Conservation (phyloP, 2,888 invertebrate genomes). For the Acanthosepion pharaonis region DNA sequence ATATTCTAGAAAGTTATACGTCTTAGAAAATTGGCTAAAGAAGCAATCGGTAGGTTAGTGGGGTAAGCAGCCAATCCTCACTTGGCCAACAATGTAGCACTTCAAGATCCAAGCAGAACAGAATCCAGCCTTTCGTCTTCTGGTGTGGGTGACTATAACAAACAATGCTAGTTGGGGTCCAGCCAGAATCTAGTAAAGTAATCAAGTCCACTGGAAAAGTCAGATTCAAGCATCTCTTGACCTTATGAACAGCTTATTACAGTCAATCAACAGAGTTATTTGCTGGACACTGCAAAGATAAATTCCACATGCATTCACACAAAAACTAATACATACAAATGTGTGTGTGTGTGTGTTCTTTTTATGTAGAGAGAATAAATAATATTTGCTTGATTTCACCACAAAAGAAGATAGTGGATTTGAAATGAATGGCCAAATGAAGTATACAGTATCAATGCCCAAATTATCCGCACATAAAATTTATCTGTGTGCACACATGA, state of each 20-base stretch:
- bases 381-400: too few species aligned
- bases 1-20: not conserved
- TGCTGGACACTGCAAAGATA: too few species aligned
- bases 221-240: not conserved
- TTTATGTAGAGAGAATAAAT: too few species aligned
- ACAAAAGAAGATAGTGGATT: too few species aligned
- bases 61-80: not conserved
- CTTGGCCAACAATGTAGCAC: not conserved
- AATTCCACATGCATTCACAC: too few species aligned
- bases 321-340: too few species aligned
- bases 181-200: not conserved
- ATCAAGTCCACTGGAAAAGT: not conserved
- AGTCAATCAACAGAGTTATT: too few species aligned
- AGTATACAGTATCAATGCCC: too few species aligned
- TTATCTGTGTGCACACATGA: too few species aligned
- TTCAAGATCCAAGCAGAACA: not conserved
- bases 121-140: not conserved
- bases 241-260: not conserved
- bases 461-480: too few species aligned
- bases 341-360: too few species aligned
- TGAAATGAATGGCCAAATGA: too few species aligned
- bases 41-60: not conserved
- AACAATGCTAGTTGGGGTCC: not conserved
- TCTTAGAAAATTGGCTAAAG: not conserved
- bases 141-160: not conserved